phyloP scores from a whole-genome alignment of 1,140 invertebrate species.

The Zaprionus nigranus region DNA sequence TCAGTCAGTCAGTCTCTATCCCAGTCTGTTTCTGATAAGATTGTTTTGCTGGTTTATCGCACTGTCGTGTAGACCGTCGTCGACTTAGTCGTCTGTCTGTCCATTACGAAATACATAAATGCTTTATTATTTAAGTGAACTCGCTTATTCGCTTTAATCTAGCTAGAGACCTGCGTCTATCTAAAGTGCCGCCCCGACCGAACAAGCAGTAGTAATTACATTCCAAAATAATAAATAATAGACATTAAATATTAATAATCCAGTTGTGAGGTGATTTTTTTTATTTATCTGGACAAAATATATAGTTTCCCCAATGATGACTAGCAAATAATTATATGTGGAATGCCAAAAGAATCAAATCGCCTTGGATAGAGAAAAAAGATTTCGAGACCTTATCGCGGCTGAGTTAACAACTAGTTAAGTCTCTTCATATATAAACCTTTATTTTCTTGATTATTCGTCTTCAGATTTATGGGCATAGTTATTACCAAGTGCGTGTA shows the following conservation, averaged over 20 bases:
- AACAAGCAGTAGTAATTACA: not conserved
- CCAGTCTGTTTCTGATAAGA: constrained; percentile 59
- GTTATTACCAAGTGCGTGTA: not conserved
- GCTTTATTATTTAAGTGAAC: constrained; percentile 74
- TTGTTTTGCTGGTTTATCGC: constrained; percentile 64
- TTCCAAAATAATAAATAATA: not conserved
- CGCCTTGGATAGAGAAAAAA: no score
- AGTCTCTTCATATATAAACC: not conserved
- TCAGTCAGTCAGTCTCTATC: constrained; percentile 3
- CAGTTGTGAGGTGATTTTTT: not conserved
- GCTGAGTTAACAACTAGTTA: not conserved
- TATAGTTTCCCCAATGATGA: not conserved
- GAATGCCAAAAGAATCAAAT: not conserved
- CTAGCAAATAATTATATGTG: not conserved
- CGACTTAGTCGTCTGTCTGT: not conserved
- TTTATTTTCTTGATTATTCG: not conserved
- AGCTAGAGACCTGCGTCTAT: constrained; percentile 50
- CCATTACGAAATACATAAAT: constrained; percentile 45
- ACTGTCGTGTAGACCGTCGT: constrained; percentile 26
- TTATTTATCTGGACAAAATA: not conserved
- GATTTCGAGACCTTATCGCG: not conserved
- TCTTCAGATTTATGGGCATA: not conserved
- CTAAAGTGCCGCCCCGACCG: constrained; percentile 13
- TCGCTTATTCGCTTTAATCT: constrained; percentile 69
- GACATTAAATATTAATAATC: not conserved